phyloP scores from a whole-genome alignment of 2,888 invertebrate species.

The Coremacera marginata region DNA sequence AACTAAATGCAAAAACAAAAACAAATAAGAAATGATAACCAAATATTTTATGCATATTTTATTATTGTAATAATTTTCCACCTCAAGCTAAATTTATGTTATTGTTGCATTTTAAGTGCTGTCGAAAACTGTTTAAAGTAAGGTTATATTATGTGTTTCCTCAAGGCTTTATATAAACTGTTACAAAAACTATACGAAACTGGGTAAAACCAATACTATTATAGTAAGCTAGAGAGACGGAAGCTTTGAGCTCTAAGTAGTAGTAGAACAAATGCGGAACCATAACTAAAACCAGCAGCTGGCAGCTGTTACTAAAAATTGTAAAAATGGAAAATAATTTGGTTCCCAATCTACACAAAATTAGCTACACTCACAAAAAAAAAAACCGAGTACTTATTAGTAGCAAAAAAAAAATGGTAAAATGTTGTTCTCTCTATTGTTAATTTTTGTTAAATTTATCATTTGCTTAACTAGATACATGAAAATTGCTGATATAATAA shows the following conservation, averaged over 20 bases:
- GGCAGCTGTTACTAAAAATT: not conserved
- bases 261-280: no score
- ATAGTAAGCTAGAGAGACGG: no score
- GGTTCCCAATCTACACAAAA: no score
- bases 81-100: not conserved
- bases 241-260: no score
- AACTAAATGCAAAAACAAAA: conserved; percentile 3
- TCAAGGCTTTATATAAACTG: no score
- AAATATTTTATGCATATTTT: conserved; percentile 20
- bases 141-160: not conserved
- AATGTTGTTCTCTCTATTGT: not conserved
- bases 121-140: not conserved
- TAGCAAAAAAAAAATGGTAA: conserved; percentile 11
- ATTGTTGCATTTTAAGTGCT: not conserved
- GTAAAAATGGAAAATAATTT: not conserved
- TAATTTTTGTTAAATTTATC: not conserved
- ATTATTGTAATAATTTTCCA: conserved; percentile 23
- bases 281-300: no score
- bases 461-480: not conserved
- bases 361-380: not conserved
- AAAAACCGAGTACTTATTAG: conserved; percentile 1
- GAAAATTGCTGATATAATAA: conserved; percentile 4
- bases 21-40: conserved; percentile 28
- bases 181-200: no score
- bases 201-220: no score